Base-by-base conservation (phyloP, 2,888 invertebrate species). In the Cryptosula pallasiana region DNA sequence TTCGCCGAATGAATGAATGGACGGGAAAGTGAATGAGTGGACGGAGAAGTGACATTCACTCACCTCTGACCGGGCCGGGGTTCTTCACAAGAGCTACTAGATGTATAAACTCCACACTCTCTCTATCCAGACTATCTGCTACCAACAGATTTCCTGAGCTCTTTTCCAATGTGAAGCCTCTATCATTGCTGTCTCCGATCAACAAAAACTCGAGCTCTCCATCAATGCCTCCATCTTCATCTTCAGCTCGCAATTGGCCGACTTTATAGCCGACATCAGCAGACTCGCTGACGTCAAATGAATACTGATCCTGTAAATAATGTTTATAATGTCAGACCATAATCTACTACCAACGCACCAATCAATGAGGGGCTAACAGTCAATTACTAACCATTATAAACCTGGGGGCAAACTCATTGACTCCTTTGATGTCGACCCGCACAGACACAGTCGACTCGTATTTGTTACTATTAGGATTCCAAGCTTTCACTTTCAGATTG, bases 101-200 rank as follows among this genome's bases (percentile, higher is more conserved):
- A 25, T 32, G 5, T 13, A 63, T 32, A 3, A 27, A 32, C n/a
- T 27, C 63, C 34, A 63, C 63, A 5, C 63, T 63, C 32, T 63
- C 63, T n/a, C 63, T 27, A 32, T 63, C 63, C 32, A 63, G n/a
- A 32, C 5, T 63, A 13, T 34, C 63, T 25, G 63, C 29, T 5
- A 63, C 63, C 32, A 32, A 25, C 2, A 63, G 63, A 16, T 32
- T 3, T 27, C 95, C 96, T 0, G 91, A 91, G 80, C 91, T 90
- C 0, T 78, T 77, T 80, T 93, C 91, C 55, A 96, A 91, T 35
- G 89, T 89, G 81, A 96, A 96, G 0, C 95, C 95, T 79, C 91
- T 90, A 78, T 94, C 92, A 81, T 95, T 95, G 80, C 95, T 95
- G 0, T 93, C 92, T 1, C 95, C 95, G 1, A 95, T 93, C 77